Evolutionary conservation across 2,797 vertebrate genomes (phyloP), one percentile per base, ranked within the genome.

Genomic region (Neosilurus mollespiculum): DNA sequence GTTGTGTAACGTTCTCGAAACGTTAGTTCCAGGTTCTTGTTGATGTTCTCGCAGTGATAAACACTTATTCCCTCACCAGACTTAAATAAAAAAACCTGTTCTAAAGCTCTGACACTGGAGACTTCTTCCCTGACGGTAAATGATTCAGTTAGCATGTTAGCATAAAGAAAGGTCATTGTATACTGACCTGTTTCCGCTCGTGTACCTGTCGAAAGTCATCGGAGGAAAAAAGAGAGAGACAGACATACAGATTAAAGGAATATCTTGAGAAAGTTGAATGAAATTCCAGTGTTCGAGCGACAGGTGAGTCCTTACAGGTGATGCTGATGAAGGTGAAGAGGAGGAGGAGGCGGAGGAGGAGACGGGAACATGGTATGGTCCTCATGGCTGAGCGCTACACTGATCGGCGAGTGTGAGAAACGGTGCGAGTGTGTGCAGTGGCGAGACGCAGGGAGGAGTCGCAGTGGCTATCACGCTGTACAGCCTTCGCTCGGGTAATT

Each of bases 281-380:
- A 15, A 84, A 83, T 65, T 2, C 4, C 84, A 80, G 61, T 10
- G 34, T 78, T 78, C 34, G 73, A 80, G 73, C 78, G 83, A 86
- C 87, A 84, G 49, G 53, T 71, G 56, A 58, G 14, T 64, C 80
- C 94, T 94, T 94, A 95, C 94, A 93, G 91, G 87, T 88, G 79
- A 43, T 87, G 83, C 92, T 84, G 83, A 92, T 83, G 7, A 0
- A 58, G 79, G 43, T 26, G 37, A 78, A 43, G 76, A 78, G 10
- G 53, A 93, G 10, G 53, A 93, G 86, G 61, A 88, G 66, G 15
- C 91, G 83, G 5, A 65, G 26, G 20, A 85, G 59, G 20, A 83
- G 58, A 71, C 89, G 82, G 81, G 78, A 83, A 83, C 1, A 78
- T 67, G 0, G 80, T 70, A 59, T 85, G 20, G 89, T 88, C 89